These are phyloP conservation scores for Centropristis striata DNA, from an alignment of 2,113 vertebrate genomes.

Conservation along the genomic window DNA sequence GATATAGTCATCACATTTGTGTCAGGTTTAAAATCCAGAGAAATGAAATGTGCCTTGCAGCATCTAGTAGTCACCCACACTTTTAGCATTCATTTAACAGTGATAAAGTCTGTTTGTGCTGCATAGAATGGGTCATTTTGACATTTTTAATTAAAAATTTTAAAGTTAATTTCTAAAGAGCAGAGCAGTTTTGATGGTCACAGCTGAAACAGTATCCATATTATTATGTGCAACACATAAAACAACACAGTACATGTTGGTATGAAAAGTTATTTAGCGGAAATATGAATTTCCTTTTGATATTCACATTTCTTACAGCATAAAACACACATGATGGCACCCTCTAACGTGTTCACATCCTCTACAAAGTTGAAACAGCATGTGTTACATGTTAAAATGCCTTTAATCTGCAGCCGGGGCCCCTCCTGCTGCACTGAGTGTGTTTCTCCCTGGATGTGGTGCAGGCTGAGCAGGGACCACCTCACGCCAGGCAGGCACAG, in stretches of 20 bases:
- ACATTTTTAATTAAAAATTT: too few relatives aligned
- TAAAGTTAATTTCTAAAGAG: too few relatives aligned
- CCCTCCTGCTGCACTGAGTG: neutral
- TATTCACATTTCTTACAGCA: neutral
- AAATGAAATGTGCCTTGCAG: neutral
- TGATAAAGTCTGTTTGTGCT: too few relatives aligned
- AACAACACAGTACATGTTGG: neutral
- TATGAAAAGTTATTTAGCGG: constrained; percentile 5
- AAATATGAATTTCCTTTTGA: constrained; percentile 8
- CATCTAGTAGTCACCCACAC: neutral
- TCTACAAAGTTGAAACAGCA: neutral
- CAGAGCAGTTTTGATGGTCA: too few relatives aligned
- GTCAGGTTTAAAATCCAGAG: neutral
- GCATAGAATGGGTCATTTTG: neutral
- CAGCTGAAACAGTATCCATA: neutral
- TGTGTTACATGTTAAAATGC: constrained; percentile 5
- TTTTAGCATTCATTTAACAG: too few relatives aligned
- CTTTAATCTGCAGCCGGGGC: neutral
- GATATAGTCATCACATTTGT: neutral
- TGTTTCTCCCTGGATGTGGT: constrained; percentile 21
- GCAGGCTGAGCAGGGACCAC: neutral
- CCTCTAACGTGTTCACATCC: neutral
- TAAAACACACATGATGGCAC: constrained; percentile 17
- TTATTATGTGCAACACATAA: constrained; percentile 1
- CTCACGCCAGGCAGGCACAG: constrained; percentile 10